phyloP scores from a whole-genome alignment of 2,888 invertebrate species.

The Apodemia mormo region DNA sequence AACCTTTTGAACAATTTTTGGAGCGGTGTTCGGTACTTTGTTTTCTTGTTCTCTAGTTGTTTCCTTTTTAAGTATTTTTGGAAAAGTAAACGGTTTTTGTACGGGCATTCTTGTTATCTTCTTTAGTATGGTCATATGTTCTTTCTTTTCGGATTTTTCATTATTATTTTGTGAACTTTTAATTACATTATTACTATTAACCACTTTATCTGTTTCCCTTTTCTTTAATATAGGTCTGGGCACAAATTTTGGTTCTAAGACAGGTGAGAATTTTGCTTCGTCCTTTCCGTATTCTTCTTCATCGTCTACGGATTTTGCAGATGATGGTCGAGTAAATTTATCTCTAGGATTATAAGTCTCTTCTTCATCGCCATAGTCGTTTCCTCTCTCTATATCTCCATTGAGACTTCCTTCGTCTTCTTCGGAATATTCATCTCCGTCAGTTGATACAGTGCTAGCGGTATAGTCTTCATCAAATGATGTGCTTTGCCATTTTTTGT shows the following conservation, averaged over 20 bases:
- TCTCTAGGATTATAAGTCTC: conserved; percentile 86
- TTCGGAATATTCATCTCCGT: conserved; percentile 64
- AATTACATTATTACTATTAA: conserved; percentile 40
- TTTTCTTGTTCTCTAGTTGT: conserved; percentile 43
- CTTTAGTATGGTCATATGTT: conserved; percentile 64
- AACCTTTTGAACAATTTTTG: conserved; percentile 49
- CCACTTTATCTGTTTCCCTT: conserved; percentile 62
- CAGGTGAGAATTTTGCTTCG: conserved; percentile 83
- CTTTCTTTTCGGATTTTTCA: conserved; percentile 55
- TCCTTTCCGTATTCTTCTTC: conserved; percentile 80
- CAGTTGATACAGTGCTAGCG: conserved; percentile 83
- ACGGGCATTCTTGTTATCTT: conserved; percentile 70
- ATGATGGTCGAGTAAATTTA: conserved; percentile 60
- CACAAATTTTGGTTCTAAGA: conserved; percentile 86
- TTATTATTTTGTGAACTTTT: conserved; percentile 40
- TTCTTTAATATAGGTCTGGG: conserved; percentile 91
- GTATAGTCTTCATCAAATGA: conserved; percentile 84
- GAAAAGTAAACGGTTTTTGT: conserved; percentile 62
- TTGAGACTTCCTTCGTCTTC: conserved; percentile 56
- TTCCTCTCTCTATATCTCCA: conserved; percentile 57
- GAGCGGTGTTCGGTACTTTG: conserved; percentile 31
- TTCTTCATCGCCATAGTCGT: conserved; percentile 77
- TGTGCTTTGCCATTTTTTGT: conserved; percentile 71
- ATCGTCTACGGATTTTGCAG: conserved; percentile 50
- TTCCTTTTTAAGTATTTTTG: conserved; percentile 65